A percentile compares a stretch with the other conserved stretches of the same genome.
These are phyloP conservation scores for Philaenus spumarius DNA, from an alignment of 1,140 invertebrate species.

Conservation along the genomic window DNA sequence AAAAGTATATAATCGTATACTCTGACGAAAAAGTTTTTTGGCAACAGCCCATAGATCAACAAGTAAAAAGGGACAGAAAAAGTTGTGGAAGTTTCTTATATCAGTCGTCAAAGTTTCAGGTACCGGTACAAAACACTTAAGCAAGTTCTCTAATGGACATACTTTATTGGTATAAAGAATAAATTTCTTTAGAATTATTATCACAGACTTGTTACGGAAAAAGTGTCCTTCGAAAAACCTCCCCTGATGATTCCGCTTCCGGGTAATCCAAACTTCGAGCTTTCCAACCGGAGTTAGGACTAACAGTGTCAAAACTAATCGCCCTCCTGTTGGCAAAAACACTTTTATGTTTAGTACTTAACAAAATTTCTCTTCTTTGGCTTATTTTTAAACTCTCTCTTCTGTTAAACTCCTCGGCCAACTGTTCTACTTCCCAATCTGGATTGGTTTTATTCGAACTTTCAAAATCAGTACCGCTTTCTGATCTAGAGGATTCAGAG, in stretches of 20 bases:
- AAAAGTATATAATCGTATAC: too few species aligned
- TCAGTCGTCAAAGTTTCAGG: too few species aligned
- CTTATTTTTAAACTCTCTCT: background rate
- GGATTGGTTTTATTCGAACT: constrained; percentile 38
- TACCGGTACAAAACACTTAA: too few species aligned
- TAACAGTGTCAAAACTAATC: background rate
- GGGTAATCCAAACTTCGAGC: background rate
- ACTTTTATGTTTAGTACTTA: background rate
- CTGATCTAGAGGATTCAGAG: constrained; percentile 30
- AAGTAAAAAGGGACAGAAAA: too few species aligned
- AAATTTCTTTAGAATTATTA: background rate
- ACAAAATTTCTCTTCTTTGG: background rate
- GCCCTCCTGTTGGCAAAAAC: background rate
- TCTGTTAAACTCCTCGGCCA: constrained; percentile 41
- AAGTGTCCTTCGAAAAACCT: background rate
- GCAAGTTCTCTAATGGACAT: constrained; percentile 10
- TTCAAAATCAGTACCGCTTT: constrained; percentile 27
- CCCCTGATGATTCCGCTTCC: background rate
- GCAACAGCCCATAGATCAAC: too few species aligned
- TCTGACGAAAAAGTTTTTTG: too few species aligned
- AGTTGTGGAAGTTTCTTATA: too few species aligned
- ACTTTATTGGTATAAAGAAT: background rate
- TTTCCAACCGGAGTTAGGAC: background rate
- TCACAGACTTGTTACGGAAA: background rate
- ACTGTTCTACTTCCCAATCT: constrained; percentile 72